phyloP scores from a whole-genome alignment of 2,888 invertebrate genomes.

The Acronicta alni region DNA sequence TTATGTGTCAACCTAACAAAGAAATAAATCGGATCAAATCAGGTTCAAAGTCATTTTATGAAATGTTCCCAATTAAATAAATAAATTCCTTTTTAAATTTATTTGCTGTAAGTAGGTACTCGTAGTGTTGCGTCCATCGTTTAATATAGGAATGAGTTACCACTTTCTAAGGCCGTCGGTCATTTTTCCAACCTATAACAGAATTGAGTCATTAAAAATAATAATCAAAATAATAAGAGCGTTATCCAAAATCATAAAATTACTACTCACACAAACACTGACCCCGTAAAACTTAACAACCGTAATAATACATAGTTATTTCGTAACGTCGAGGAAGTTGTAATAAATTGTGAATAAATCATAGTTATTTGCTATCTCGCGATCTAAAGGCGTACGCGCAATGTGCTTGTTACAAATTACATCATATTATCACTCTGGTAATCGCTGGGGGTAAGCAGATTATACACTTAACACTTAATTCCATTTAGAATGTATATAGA shows the following conservation, averaged over 20 bases:
- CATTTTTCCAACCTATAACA: too few relatives aligned
- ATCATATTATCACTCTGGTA: slow-evolving; percentile 29
- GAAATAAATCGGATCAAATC: too few relatives aligned
- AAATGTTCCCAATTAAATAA: too few relatives aligned
- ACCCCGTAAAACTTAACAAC: slow-evolving; percentile 49
- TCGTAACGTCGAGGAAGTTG: slow-evolving; percentile 58
- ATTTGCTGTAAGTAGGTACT: too few relatives aligned
- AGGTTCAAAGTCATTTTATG: too few relatives aligned
- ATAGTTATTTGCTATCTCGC: slow-evolving; percentile 57
- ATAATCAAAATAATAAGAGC: slow-evolving; percentile 26
- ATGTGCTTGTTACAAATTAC: slow-evolving; percentile 43
- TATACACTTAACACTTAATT: too few relatives aligned
- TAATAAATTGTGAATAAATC: slow-evolving; percentile 60
- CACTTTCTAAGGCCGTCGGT: too few relatives aligned
- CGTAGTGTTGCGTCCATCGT: too few relatives aligned
- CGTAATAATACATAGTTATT: slow-evolving; percentile 47
- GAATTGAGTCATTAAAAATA: slow-evolving; percentile 42
- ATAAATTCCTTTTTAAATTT: too few relatives aligned
- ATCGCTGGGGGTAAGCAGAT: neutral
- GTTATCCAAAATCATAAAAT: slow-evolving; percentile 32
- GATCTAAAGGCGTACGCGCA: slow-evolving; percentile 51
- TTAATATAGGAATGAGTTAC: too few relatives aligned
- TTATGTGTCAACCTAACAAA: too few relatives aligned
- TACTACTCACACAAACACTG: slow-evolving; percentile 34
- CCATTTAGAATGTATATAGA: too few relatives aligned